Percentiles rank a stretch among this genome's conserved stretches.
Conservation (phyloP, 1,140 invertebrate genomes). For the Drosophila neocordata region DNA sequence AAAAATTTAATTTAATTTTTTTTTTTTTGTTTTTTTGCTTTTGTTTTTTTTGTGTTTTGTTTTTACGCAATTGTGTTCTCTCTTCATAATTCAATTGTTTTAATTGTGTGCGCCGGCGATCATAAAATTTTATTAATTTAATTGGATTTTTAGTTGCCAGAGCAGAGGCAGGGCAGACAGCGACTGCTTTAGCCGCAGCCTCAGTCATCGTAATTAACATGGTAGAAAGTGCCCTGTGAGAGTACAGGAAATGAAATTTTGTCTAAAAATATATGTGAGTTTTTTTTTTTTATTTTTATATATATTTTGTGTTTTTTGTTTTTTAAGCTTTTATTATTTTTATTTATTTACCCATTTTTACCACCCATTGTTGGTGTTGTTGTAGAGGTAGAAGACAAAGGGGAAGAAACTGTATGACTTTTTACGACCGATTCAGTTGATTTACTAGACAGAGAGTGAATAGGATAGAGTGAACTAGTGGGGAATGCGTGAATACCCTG, state of each 20-base stretch:
- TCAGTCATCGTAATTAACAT: constrained; percentile 36
- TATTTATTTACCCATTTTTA: constrained; percentile 77
- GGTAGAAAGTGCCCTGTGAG: constrained; percentile 60
- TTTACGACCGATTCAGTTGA: constrained; percentile 79
- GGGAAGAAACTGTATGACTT: constrained; percentile 60
- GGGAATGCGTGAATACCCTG: constrained; percentile 4
- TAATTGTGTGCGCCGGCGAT: constrained; percentile 55
- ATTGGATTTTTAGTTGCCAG: constrained; percentile 60
- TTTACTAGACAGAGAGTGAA: constrained; percentile 63
- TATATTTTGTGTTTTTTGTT: background rate
- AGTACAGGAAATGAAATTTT: constrained; percentile 67
- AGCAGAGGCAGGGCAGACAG: background rate
- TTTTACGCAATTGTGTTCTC: constrained; percentile 61
- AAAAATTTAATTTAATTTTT: constrained; percentile 52
- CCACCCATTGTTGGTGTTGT: constrained; percentile 80
- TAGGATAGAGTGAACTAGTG: background rate
- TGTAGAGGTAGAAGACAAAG: constrained; percentile 68
- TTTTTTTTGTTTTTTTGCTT: constrained; percentile 33
- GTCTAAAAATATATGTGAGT: constrained; percentile 6
- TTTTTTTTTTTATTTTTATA: background rate
- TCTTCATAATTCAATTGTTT: constrained; percentile 78
- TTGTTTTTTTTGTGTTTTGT: constrained; percentile 28
- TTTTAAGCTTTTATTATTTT: constrained; percentile 55
- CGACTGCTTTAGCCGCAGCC: constrained; percentile 8
- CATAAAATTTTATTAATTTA: constrained; percentile 75